Percentiles rank a stretch among this genome's conserved stretches.
Conservation (phyloP, 2,113 vertebrate genomes). For the Leptocoma aspasia region DNA sequence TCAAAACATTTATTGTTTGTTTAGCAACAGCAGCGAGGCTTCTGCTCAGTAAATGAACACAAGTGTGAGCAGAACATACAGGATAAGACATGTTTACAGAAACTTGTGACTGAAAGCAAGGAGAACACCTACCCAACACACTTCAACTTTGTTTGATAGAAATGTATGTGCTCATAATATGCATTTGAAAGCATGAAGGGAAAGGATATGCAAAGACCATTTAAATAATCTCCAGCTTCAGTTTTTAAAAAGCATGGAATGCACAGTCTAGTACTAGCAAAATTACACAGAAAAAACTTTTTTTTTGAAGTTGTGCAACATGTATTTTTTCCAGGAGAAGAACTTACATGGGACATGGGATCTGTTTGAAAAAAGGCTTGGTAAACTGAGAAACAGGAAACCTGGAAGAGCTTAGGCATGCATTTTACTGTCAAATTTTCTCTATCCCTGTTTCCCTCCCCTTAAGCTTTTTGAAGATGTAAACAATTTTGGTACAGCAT, state of each 20-base stretch:
- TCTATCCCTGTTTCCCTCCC: not conserved
- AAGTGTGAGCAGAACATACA: conserved; percentile 7
- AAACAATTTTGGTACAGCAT: not conserved
- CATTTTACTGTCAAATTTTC: not conserved
- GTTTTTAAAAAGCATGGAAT: not conserved
- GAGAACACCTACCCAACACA: not conserved
- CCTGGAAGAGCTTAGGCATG: not conserved
- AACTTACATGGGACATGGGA: not conserved
- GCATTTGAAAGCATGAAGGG: not conserved
- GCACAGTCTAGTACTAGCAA: not conserved
- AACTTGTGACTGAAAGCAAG: not conserved
- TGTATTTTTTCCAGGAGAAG: not conserved
- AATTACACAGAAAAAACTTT: not conserved
- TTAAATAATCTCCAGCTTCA: not conserved
- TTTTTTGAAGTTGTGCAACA: not conserved
- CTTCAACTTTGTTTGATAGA: not conserved
- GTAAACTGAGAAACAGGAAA: not conserved
- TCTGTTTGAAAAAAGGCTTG: not conserved
- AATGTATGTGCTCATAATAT: not conserved
- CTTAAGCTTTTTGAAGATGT: not conserved
- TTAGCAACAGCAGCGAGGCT: not conserved
- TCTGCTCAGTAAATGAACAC: not conserved
- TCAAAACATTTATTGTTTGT: not conserved
- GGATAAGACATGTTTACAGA: conserved; percentile 26
- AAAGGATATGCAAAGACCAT: not conserved